Evolutionary conservation across 2,888 invertebrate genomes (phyloP), one percentile per base, ranked within the genome.

Genomic region (Bibio marci): DNA sequence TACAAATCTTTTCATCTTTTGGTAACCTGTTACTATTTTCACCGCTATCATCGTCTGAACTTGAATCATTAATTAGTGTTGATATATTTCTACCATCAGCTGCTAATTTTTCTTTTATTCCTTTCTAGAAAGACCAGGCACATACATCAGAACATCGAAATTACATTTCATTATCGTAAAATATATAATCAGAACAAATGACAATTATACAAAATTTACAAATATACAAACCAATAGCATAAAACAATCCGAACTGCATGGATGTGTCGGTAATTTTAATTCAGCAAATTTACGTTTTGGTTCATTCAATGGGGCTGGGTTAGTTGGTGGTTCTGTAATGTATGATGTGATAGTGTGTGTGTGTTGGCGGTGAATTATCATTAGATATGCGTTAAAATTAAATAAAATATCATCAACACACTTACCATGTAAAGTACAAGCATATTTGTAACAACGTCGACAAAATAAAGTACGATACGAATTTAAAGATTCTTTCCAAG

Each of bases 401-500:
- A 27, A 34, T 12, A 36, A 41, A 42, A 37, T 37, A 6, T 22
- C 4, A 22, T 8, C 4, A 22, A 22, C 22, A 22, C 4, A 81
- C 87, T 85, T 70, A 90, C 92, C 82, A 62, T 98, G 97, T 48
- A 94, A 65, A 57, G 92, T 91, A 63, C 97, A 98, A 68, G 97
- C 97, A 62, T 97, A 98, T 70, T 92, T 94, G 65, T 90, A 95
- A 67, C 97, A 98, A 32, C 95, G 72, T 17, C 95, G 69, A 54
- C 97, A 98, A 65, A 97, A 97, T 13, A 98, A 69, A n/a, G 92
- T 91, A 59, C 94, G 92, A 65, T 92, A 97, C 12, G 95, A 95
- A 66, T 97, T 95, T 78, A 97, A 80, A 17, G 91, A 88, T 65
- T 94, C 87, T 53, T 94, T 92, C 30, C 91, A 69, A 0, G 86